Evolutionary conservation across 2,888 invertebrate species (phyloP).

Genomic region (Trachelus stipa): DNA sequence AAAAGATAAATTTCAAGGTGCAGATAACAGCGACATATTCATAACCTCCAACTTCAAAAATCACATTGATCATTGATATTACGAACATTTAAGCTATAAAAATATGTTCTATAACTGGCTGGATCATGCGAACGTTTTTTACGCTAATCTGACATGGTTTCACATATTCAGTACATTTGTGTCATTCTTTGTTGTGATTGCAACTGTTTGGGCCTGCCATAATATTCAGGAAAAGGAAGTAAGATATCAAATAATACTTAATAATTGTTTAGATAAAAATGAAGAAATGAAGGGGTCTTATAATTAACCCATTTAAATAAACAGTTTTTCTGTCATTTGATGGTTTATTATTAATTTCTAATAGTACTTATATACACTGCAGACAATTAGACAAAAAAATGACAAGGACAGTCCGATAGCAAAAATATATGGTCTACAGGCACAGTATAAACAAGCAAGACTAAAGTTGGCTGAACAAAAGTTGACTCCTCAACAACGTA

Average conservation of each 20-base stretch:
- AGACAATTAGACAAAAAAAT: conserved; percentile 2
- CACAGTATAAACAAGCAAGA: conserved; percentile 34
- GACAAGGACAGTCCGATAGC: conserved; percentile 17
- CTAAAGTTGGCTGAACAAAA: conserved; percentile 33
- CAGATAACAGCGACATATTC: conserved; percentile 19
- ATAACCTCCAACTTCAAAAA: conserved; percentile 12
- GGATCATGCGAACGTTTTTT: conserved; percentile 31
- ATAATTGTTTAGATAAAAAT: conserved; percentile 14
- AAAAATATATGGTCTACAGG: conserved; percentile 31
- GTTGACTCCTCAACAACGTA: conserved; percentile 31
- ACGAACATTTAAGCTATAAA: conserved; percentile 3
- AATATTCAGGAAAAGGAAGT: conserved; percentile 2
- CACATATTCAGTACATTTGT: conserved; percentile 25
- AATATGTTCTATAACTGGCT: conserved; percentile 33
- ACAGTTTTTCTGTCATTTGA: not conserved
- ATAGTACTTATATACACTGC: not conserved
- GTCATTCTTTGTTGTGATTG: conserved; percentile 28
- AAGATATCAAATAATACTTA: conserved; percentile 20
- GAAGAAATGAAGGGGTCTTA: not conserved
- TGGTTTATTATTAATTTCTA: not conserved
- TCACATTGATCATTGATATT: conserved; percentile 1
- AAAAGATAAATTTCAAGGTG: not conserved
- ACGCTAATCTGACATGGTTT: conserved; percentile 29
- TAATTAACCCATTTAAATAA: not conserved
- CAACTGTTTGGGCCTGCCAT: conserved; percentile 23